Base-by-base conservation (phyloP, 1,140 invertebrate species). In the Drosophila parvula region DNA sequence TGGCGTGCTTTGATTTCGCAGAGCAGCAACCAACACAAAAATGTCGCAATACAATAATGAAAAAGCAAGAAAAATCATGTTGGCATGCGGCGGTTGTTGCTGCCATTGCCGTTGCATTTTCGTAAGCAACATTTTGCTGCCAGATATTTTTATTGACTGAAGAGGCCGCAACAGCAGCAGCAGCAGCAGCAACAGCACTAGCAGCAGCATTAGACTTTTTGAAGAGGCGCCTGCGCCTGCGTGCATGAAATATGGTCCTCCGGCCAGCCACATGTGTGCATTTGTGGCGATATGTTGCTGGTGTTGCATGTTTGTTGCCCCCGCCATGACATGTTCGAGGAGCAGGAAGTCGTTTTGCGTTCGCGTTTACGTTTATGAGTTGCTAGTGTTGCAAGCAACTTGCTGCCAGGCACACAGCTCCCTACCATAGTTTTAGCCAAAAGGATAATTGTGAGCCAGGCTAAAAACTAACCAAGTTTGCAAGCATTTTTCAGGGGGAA, bases 11-110 rank as follows among this genome's bases (percentile, higher is more conserved):
- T 88, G 81, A 89, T 88, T 88, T 88, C 77, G 61, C 80, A 78
- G 78, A 78, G 84, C 81, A 81, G 79, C 81, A 79, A 53, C 78
- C 76, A 63, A 68, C 63, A 85, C 81, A 88, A 88, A 89, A 88
- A 88, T 88, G 83, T 88, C 83, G 83, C 83, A 88, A 88, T 88
- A 86, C 77, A 83, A 86, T 86, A 86, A 86, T 86, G 83, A 86
- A 86, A 86, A 86, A 83, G 76, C 79, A 80, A 79, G 79, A 60
- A 86, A 86, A 86, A 88, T 86, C 83, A 86, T 86, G 83, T 86
- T 82, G 83, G 83, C 76, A 86, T 88, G 79, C 77, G 68, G 84
- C 57, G 58, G 64, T 57, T 81, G 70, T 47, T 63, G 50, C 38
- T 57, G 59, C 28, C 43, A 48, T 36, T 63, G 67, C 57, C 47